Evolutionary conservation across 2,888 invertebrate genomes (phyloP).

Genomic region (Sisyra terminalis): DNA sequence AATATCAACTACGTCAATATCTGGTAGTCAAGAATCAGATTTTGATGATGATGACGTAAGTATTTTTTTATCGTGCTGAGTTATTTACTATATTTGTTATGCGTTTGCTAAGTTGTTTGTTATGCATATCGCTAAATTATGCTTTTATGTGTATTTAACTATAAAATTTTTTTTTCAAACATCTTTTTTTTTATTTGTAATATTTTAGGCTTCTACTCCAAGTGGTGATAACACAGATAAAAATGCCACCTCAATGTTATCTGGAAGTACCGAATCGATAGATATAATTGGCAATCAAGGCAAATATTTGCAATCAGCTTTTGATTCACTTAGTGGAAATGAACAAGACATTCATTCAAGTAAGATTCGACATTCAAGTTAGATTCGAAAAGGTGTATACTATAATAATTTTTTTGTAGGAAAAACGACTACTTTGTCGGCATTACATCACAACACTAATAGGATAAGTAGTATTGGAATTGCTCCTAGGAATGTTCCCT

Average conservation of each 20-base stretch:
- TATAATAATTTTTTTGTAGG: constrained; percentile 18
- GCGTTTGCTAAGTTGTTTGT: background rate
- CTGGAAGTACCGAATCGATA: constrained; percentile 56
- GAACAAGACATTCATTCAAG: constrained; percentile 29
- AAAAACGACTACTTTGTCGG: constrained; percentile 41
- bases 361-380: constrained; percentile 8
- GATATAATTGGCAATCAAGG: constrained; percentile 38
- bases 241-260: constrained; percentile 50
- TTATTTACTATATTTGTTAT: background rate
- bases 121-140: too few species aligned
- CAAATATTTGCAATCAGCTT: constrained; percentile 46
- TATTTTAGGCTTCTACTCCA: constrained; percentile 51
- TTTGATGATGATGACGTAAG: constrained; percentile 49
- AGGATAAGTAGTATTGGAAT: constrained; percentile 19
- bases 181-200: background rate
- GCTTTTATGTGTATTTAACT: too few species aligned
- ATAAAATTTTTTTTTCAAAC: too few species aligned
- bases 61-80: background rate
- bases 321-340: constrained; percentile 53
- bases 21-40: constrained; percentile 53
- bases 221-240: constrained; percentile 68
- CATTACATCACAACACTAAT: constrained; percentile 31
- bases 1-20: constrained; percentile 24
- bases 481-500: constrained; percentile 30
- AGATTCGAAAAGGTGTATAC: background rate